Evolutionary conservation across 2,888 invertebrate species (phyloP).

Genomic region (Frankliniella intonsa): DNA sequence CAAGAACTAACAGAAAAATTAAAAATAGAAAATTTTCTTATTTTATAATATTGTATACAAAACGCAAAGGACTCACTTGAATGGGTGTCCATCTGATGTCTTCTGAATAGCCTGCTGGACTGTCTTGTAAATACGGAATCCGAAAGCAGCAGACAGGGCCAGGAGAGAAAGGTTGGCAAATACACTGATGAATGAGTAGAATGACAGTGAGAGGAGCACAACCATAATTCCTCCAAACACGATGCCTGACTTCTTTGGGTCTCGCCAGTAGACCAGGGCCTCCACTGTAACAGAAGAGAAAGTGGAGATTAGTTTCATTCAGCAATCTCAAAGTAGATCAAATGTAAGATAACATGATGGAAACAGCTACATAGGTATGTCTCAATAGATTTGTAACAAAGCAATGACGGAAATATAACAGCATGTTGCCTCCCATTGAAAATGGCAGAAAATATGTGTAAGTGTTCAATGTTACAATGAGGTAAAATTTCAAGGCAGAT

Average conservation of each 20-base stretch:
- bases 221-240: constrained; percentile 87
- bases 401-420: background rate
- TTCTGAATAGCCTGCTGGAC: constrained; percentile 94
- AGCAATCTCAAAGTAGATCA: too few species aligned
- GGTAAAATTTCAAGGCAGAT: too few species aligned
- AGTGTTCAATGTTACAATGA: background rate
- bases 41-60: background rate
- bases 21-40: background rate
- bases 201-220: constrained; percentile 87
- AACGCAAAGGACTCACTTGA: constrained; percentile 69
- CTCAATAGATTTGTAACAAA: background rate
- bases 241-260: constrained; percentile 88
- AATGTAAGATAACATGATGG: background rate
- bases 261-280: constrained; percentile 96
- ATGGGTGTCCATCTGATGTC: constrained; percentile 93
- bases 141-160: constrained; percentile 78
- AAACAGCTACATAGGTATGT: background rate
- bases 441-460: background rate
- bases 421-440: background rate
- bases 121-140: constrained; percentile 94
- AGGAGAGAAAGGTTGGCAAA: constrained; percentile 87
- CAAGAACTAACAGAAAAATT: background rate
- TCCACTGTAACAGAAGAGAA: constrained; percentile 65
- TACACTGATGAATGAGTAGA: constrained; percentile 93
- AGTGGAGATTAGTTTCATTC: too few species aligned